Conservation (phyloP, 2,797 vertebrate genomes). For the Syndactyla subalaris region DNA sequence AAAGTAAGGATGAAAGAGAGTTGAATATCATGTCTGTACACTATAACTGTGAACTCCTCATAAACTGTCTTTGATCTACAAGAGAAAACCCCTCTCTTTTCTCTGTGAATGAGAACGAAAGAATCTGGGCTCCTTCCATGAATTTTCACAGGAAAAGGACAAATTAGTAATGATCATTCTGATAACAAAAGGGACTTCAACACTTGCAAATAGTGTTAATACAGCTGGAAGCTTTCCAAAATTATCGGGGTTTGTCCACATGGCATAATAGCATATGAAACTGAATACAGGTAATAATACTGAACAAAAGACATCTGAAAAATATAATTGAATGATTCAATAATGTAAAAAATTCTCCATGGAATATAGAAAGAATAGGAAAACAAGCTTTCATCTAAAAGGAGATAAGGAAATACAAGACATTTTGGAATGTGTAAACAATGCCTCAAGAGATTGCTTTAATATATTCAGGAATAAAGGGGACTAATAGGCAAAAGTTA, state of each 20-base stretch:
- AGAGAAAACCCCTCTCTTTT: background rate
- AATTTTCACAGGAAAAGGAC: background rate
- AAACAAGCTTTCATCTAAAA: background rate
- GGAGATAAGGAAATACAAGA: background rate
- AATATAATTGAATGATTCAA: background rate
- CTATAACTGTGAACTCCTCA: background rate
- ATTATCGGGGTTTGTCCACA: rapidly evolving
- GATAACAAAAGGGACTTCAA: background rate
- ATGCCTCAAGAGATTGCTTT: background rate
- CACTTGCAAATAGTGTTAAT: background rate
- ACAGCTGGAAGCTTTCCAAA: background rate
- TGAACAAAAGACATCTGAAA: background rate
- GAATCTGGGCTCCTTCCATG: background rate
- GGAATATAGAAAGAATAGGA: background rate
- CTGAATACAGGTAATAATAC: background rate
- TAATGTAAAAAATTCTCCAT: background rate
- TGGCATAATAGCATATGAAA: background rate
- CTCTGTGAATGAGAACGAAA: background rate
- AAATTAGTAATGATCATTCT: background rate
- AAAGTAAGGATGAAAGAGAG: background rate
- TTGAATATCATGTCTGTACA: background rate
- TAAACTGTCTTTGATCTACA: background rate
- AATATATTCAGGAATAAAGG: background rate
- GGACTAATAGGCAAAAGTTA: background rate
- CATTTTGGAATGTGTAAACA: background rate